Base-by-base conservation (phyloP, 2,888 invertebrate species). In the Ennomos erosarius region DNA sequence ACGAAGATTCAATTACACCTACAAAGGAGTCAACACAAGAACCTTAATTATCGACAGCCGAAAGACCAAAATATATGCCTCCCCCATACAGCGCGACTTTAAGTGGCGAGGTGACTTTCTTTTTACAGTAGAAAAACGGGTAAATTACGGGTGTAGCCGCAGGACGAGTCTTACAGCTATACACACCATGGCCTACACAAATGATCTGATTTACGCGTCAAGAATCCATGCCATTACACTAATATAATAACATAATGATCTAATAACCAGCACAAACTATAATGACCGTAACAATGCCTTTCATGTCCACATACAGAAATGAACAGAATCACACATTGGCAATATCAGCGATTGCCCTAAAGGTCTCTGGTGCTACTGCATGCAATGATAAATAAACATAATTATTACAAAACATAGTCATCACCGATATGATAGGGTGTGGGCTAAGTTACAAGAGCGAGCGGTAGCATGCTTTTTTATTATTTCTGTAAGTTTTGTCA, bases 321-420 rank as follows among this genome's bases (percentile, higher is more conserved):
- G 13, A 45, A 45, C 42, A 59, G 12, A 40, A 36, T 26, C 51
- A 52, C 40, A 55, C 45, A 60, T 61, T 61, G 45, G 59, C 48
- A 55, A 55, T 55, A 51, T 55, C 59, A 58, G 52, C 65, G 76
- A 80, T 82, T 81, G 78, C 77, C 73, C 71, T 58, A 82, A 82
- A 82, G 82, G 82, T 81, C 77, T 71, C 67, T 64, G 69, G 74
- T 69, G 71, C 75, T 64, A 70, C 74, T 70, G 71, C 75, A 69
- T 70, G 71, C 75, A 69, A 68, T 65, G 71, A 74, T 76, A 75
- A 80, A 79, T 78, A 79, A 78, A 81, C 76, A 82, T 75, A 81
- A 78, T 81, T 80, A 81, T 82, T 82, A 68, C 80, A 77, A 79
- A 76, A 82, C 64, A 64, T 64, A 39, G 52, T 46, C 56, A 65